A percentile compares a stretch with the other conserved stretches of the same genome.
Conservation (phyloP, 2,113 vertebrate genomes). For the Callorhinus ursinus region DNA sequence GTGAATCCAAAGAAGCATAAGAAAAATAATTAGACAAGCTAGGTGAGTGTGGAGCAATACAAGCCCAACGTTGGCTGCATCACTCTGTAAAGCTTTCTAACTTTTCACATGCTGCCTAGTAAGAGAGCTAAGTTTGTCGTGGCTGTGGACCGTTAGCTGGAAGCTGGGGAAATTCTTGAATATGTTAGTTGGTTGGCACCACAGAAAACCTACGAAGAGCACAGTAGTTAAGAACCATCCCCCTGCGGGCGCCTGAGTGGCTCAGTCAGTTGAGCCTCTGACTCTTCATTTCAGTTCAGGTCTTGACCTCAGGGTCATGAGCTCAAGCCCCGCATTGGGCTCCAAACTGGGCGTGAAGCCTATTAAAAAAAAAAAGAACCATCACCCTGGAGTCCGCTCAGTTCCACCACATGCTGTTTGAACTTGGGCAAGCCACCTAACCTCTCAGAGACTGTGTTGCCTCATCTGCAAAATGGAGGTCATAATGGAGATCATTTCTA, state of each 20-base stretch:
- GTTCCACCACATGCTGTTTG: too few species aligned
- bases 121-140: background rate
- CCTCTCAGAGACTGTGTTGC: background rate
- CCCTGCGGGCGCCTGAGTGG: background rate
- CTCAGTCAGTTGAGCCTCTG: background rate
- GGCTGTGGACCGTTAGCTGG: background rate
- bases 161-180: background rate
- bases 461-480: background rate
- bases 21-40: background rate
- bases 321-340: background rate
- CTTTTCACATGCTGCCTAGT: background rate
- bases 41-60: background rate
- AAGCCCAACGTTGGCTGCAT: background rate
- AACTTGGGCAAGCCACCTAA: background rate
- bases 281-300: background rate
- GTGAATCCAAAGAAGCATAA: background rate
- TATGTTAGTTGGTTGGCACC: too few species aligned
- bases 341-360: background rate
- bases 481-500: background rate
- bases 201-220: too few species aligned
- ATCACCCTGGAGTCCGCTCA: background rate
- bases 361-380: background rate
- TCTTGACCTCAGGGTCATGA: background rate
- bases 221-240: background rate
- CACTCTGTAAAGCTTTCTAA: background rate